A percentile compares a stretch with the other conserved stretches of the same genome.
Evolutionary conservation across 1,140 invertebrate genomes (phyloP).

Genomic region (Parapsyche elsis): DNA sequence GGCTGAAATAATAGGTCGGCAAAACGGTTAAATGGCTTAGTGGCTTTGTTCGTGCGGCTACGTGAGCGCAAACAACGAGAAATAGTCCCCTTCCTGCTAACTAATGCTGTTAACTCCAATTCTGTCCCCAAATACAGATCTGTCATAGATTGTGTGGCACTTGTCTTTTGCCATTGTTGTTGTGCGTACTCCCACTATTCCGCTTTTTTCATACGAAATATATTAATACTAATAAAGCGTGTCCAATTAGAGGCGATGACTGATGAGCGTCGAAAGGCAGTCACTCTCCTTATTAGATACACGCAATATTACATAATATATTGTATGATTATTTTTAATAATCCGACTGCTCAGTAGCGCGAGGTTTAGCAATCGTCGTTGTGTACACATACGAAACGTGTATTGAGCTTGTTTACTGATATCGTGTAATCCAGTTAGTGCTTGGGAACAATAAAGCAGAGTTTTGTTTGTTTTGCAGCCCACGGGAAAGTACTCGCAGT

Average conservation of each 20-base stretch:
- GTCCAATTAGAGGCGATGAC: no score
- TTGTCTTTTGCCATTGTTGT: no score
- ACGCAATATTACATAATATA: no score
- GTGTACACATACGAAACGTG: not conserved
- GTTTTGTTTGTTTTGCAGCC: slow-evolving; percentile 18
- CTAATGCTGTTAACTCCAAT: slow-evolving; percentile 27
- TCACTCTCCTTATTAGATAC: no score
- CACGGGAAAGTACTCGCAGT: no score
- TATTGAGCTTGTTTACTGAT: slow-evolving; percentile 19
- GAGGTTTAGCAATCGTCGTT: not conserved
- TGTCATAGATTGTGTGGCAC: not conserved
- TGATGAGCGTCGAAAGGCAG: no score
- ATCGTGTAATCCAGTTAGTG: slow-evolving; percentile 1
- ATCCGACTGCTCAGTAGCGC: no score
- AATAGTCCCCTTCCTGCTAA: not conserved
- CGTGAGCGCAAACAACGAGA: not conserved
- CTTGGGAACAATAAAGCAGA: slow-evolving; percentile 2
- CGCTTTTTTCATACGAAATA: no score
- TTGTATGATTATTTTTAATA: no score
- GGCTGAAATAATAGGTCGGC: slow-evolving; percentile 34
- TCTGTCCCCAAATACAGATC: not conserved
- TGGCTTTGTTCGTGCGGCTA: slow-evolving; percentile 31
- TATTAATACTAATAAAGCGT: no score
- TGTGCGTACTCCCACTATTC: no score
- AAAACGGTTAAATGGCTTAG: slow-evolving; percentile 42